phyloP scores from a whole-genome alignment of 2,888 invertebrate genomes.

The Tenthredo distinguenda region DNA sequence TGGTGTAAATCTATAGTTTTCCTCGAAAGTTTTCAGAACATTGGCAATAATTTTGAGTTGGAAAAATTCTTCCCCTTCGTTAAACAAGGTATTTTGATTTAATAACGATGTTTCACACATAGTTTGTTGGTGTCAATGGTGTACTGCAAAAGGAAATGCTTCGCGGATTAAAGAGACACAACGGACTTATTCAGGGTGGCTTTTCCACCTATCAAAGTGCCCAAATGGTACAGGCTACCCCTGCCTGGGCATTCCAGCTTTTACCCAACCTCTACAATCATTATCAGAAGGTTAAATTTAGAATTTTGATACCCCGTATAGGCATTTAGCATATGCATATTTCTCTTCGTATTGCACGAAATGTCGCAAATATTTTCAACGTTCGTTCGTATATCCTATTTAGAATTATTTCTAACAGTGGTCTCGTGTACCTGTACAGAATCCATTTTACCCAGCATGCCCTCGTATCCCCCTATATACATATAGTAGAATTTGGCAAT shows the following conservation, averaged over 20 bases:
- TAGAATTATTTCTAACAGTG: not conserved
- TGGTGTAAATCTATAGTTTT: not conserved
- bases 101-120: conserved; percentile 55
- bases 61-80: not conserved
- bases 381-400: not conserved
- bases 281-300: conserved; percentile 88
- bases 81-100: not conserved
- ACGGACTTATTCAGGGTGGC: conserved; percentile 57
- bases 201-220: conserved; percentile 60
- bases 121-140: conserved; percentile 75
- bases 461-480: not conserved
- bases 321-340: not conserved
- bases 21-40: not conserved
- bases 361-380: not conserved
- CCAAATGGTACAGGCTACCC: conserved; percentile 77
- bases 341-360: conserved; percentile 19
- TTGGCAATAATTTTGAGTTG: not conserved
- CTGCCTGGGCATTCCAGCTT: conserved; percentile 92
- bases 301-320: conserved; percentile 51
- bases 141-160: conserved; percentile 75
- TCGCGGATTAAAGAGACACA: conserved; percentile 73
- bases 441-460: not conserved
- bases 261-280: conserved; percentile 91
- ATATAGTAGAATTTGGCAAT: not conserved
- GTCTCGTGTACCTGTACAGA: not conserved